Percentiles rank a stretch among this genome's conserved stretches.
Evolutionary conservation across 2,888 invertebrate species (phyloP).

Genomic region (Ceratothoa steindachneri): DNA sequence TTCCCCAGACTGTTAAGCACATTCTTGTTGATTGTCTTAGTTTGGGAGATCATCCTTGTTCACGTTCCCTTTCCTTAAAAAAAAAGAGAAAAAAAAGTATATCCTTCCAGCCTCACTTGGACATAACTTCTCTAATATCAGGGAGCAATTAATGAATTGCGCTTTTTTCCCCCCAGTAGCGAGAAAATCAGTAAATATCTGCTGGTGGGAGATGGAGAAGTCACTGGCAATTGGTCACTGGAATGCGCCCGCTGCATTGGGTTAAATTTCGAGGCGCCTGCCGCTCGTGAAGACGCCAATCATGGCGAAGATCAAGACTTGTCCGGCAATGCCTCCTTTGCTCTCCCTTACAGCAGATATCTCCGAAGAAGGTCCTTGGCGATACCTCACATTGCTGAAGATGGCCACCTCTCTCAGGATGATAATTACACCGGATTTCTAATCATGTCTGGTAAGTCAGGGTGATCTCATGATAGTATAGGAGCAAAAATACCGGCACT

Average conservation of each 20-base stretch:
- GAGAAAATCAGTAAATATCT: conserved; percentile 38
- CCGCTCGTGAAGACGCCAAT: background rate
- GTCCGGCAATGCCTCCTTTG: background rate
- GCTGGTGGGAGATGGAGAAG: conserved; percentile 48
- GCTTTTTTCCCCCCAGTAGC: too few species aligned
- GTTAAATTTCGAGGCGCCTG: background rate
- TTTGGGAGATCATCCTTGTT: too few species aligned
- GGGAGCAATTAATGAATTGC: too few species aligned
- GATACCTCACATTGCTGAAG: conserved; percentile 56
- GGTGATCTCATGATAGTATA: too few species aligned
- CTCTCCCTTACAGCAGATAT: background rate
- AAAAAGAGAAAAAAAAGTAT: too few species aligned
- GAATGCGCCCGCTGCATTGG: conserved; percentile 36
- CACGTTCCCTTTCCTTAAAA: too few species aligned
- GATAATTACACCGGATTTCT: conserved; percentile 82
- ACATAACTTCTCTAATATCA: too few species aligned
- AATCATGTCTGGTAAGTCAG: conserved; percentile 32
- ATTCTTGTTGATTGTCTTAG: too few species aligned
- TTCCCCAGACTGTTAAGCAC: too few species aligned
- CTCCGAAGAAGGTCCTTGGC: conserved; percentile 20
- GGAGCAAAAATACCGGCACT: too few species aligned
- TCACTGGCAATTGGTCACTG: conserved; percentile 40
- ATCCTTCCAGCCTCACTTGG: too few species aligned
- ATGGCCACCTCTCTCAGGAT: conserved; percentile 69
- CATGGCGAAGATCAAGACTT: background rate